Evolutionary conservation across 2,888 invertebrate species (phyloP).

Genomic region (Dryobotodes eremita): DNA sequence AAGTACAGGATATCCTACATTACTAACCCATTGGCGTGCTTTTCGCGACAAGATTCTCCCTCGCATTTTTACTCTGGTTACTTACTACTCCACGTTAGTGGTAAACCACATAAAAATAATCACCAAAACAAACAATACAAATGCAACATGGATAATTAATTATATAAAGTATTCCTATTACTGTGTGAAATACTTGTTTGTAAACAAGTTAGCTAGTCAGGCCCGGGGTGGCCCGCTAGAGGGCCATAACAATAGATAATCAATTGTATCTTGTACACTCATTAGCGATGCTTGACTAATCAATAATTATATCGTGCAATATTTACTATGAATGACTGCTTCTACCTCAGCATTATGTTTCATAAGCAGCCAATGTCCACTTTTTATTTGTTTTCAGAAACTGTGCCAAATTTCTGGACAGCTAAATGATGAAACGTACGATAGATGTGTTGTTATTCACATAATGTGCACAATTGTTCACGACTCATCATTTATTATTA

Average conservation of each 20-base stretch:
- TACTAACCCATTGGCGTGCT: neutral
- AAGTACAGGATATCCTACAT: no score
- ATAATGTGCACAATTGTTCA: neutral
- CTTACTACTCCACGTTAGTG: constrained; percentile 9
- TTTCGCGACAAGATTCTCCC: neutral
- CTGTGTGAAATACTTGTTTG: constrained; percentile 16
- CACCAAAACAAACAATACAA: constrained; percentile 49
- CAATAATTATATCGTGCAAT: neutral
- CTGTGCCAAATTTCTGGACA: constrained; percentile 8
- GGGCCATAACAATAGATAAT: no score
- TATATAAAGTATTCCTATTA: neutral
- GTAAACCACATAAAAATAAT: constrained; percentile 5
- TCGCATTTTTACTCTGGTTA: neutral
- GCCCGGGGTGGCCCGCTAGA: no score
- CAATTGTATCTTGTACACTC: no score
- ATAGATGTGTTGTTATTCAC: constrained; percentile 20
- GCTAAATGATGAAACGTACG: constrained; percentile 31
- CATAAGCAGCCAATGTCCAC: neutral
- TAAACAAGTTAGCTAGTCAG: neutral
- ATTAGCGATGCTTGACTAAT: no score
- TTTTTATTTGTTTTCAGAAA: neutral
- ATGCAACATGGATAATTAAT: constrained; percentile 3
- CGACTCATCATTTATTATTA: constrained; percentile 39
- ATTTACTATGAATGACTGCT: neutral
- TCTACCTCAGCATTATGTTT: neutral